Evolutionary conservation across 2,797 vertebrate species (phyloP), one percentile per base, ranked within the genome.

Genomic region (Aldrovandia affinis): DNA sequence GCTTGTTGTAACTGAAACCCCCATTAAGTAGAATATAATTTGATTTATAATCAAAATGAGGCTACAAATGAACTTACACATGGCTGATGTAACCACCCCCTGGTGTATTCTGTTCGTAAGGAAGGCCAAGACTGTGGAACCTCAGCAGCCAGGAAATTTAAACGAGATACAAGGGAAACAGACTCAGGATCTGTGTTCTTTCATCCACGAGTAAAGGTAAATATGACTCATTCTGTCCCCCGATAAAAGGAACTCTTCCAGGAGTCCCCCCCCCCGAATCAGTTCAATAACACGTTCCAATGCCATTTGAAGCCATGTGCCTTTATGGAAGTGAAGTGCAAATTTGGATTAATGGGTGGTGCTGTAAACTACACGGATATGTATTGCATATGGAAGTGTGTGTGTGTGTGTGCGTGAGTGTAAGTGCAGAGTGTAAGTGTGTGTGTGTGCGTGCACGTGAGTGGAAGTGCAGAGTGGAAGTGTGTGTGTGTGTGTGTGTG

Each of bases 31-130:
- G 18, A 12, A 20, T n/a, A 77, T 77, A 44, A 44, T 47, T 77
- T 44, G 73, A 47, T 77, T 77, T 77, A 77, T 77, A 77, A 77
- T 77, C 39, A 77, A 77, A 77, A 25, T 47, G 73, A 77, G 73
- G 42, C 73, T 77, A 77, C 73, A 77, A 77, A 77, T 77, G 73
- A 77, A 77, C 42, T 44, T 77, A 77, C 73, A 77, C 73, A 77
- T 47, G 2, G 42, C 73, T 77, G 42, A 77, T 77, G 73, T 22
- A 77, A 77, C 73, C 73, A 44, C 39, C 73, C 42, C 73, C 70
- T 2, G 70, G 70, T 75, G 36, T 44, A n/a, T 73, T 73, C 36
- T 42, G 33, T 47, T n/a, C 20, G 42, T 47, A 77, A 44, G 42
- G 8, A 77, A 77, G 47, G 39, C 39, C 42, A 22, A 77, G 47